Evolutionary conservation across 2,113 vertebrate genomes (phyloP).

Genomic region (Chaenogobius annularis): DNA sequence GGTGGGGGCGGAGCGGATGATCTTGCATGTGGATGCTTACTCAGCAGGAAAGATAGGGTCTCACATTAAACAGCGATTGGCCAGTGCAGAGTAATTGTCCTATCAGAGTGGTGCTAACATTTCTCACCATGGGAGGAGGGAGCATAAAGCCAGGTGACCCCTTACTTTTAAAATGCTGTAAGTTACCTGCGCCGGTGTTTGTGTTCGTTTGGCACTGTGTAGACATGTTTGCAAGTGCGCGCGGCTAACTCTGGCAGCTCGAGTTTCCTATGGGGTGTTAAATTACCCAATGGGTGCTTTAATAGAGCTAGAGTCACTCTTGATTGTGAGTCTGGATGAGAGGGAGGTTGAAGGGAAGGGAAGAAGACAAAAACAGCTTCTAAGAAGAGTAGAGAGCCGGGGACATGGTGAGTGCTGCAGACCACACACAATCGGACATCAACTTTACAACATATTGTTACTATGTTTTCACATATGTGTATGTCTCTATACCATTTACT

Average conservation of each 20-base stretch:
- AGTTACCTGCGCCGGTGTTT: constrained; percentile 23
- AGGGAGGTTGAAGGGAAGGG: constrained; percentile 54
- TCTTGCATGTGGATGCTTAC: constrained; percentile 67
- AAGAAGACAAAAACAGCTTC: constrained; percentile 38
- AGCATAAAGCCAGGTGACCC: constrained; percentile 65
- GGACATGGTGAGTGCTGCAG: constrained; percentile 50
- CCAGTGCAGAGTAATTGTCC: constrained; percentile 58
- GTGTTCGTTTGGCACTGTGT: constrained; percentile 10
- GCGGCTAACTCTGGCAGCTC: constrained; percentile 53
- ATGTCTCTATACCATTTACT: constrained; percentile 2
- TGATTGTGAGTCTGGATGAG: constrained; percentile 68
- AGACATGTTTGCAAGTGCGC: constrained; percentile 19
- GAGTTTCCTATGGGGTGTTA: constrained; percentile 67
- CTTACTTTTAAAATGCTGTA: constrained; percentile 45
- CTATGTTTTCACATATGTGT: constrained; percentile 1
- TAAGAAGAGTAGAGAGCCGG: constrained; percentile 32
- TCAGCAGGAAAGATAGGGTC: constrained; percentile 56
- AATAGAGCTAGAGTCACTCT: constrained; percentile 67
- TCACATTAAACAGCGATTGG: constrained; percentile 59
- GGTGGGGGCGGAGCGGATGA: constrained; percentile 68
- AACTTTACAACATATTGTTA: background rate
- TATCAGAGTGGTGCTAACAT: constrained; percentile 54
- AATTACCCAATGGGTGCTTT: constrained; percentile 72
- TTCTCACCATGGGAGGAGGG: constrained; percentile 43
- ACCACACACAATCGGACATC: constrained; percentile 38